Evolutionary conservation across 2,888 invertebrate genomes (phyloP).

Genomic region (Eudemis profundana): DNA sequence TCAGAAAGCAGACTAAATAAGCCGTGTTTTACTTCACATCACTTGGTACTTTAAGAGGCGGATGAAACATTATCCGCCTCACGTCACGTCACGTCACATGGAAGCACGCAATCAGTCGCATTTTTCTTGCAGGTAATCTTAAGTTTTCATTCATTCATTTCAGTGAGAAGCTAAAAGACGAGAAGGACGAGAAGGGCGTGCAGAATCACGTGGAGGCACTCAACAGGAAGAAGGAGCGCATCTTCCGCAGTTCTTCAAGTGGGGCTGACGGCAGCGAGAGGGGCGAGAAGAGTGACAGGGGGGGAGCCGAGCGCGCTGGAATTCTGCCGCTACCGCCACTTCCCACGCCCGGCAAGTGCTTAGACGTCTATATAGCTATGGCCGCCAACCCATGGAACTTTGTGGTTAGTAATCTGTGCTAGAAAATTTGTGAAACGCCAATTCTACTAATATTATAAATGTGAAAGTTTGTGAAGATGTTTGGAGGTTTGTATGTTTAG

Average conservation of each 20-base stretch:
- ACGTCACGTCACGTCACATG: no score
- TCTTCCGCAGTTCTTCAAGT: conserved; percentile 67
- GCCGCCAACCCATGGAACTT: conserved; percentile 92
- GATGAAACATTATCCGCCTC: no score
- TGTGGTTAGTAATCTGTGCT: conserved; percentile 85
- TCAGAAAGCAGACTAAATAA: no score
- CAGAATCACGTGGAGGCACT: conserved; percentile 72
- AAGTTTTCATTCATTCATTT: background rate
- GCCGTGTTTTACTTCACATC: no score
- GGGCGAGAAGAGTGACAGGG: conserved; percentile 39
- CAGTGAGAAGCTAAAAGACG: conserved; percentile 62
- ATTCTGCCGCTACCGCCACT: conserved; percentile 70
- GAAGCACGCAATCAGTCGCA: no score
- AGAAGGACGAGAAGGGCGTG: conserved; percentile 61
- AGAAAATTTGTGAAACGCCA: no score
- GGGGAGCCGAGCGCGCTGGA: conserved; percentile 52
- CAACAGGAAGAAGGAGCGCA: conserved; percentile 78
- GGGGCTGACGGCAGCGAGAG: conserved; percentile 41
- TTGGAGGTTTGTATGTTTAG: no score
- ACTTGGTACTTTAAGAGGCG: no score
- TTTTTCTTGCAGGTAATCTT: no score
- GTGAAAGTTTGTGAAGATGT: no score
- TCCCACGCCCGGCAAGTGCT: conserved; percentile 82
- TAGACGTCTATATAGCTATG: conserved; percentile 90
- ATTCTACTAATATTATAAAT: no score